Evolutionary conservation across 2,797 vertebrate species (phyloP), one percentile per base, ranked within the genome.

Genomic region (Halcyon leucocephala): DNA sequence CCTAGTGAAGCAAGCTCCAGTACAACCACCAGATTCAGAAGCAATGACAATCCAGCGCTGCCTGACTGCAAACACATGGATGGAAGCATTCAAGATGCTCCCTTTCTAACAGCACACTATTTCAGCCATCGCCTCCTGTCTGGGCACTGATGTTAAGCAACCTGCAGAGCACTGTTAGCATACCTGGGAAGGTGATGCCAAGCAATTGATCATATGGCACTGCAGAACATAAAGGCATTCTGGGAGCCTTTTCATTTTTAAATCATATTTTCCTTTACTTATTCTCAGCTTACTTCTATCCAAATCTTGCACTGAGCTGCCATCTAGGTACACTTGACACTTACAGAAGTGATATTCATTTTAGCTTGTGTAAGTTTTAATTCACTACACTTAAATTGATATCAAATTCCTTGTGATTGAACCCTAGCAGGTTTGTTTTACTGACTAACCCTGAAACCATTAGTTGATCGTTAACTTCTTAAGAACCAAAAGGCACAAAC

Each of bases 131-230:
- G 41, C 71, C 48, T 92, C 81, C 78, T 74, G 60, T 72, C 58
- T 70, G 70, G 62, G 77, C 86, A 86, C 81, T 52, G 70, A 76
- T 82, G 64, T 60, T 77, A 86, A 79, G 70, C 80, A 86, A 93
- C 93, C 80, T 93, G 90, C 70, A 52, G 82, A 90, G 51, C 14
- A 51, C 2, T 54, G 81, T 81, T 66, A 72, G 42, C 54, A 31
- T 46, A 22, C 42, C 72, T 12, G 2, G 52, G 86, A 94, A 82
- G 55, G 60, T 31, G 64, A 94, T 87, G 92, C 71, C 93, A 95
- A 93, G 64, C 51, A 73, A 94, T 52, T 77, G 92, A 52, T 95
- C 95, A 94, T 87, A 92, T 92, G 89, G 89, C 89, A 91, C 67
- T 89, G 77, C 90, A 89, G 91, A 93, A 89, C 19, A 73, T 37